Base-by-base conservation (phyloP, 2,888 invertebrate genomes). In the Quadroppia sp. region DNA sequence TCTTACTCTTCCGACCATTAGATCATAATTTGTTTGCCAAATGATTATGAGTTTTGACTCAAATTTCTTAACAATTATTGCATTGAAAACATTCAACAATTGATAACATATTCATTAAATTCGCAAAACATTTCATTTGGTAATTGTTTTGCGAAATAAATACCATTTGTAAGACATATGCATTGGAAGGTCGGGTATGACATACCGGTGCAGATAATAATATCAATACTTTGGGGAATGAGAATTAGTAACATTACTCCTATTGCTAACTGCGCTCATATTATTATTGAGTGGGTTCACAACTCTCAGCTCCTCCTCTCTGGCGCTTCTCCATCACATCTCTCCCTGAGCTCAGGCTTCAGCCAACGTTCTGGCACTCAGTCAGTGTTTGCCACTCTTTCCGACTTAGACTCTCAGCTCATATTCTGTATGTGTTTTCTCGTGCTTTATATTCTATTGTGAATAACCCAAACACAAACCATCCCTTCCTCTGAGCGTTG, bases 191-290 rank as follows among this genome's bases (percentile, higher is more conserved):
- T 7, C 7, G 9, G 7, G 61, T 30, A 3, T 61, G 32, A 30
- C 61, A 61, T 61, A 61, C 61, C 61, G 61, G 20, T 32, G 61
- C 61, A 61, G 23, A 61, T 61, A 61, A 61, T 61, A 30, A n/a
- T 32, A 30, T 56, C 3, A 61, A 7, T 28, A 32, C 28, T 28
- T 50, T 61, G 17, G 61, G 61, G 61, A 61, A 61, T 61, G 30
- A n/a, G 25, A 25, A 56, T 25, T 23, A 56, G 25, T 23, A 30
- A 32, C 30, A 61, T 61, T 32, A 61, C 32, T 61, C 30, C 32
- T 11, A 61, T 28, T 61, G 7, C 32, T 61, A 28, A 6, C 32
- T 32, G 30, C 17, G 13, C 32, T 30, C 9, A 4, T 61, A 61
- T 61, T 61, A 61, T 61, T 30, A 32, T 61, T 61, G 61, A 61